Evolutionary conservation across 1,140 invertebrate species (phyloP), one percentile per base, ranked within the genome.

Genomic region (Meteorus sp.): DNA sequence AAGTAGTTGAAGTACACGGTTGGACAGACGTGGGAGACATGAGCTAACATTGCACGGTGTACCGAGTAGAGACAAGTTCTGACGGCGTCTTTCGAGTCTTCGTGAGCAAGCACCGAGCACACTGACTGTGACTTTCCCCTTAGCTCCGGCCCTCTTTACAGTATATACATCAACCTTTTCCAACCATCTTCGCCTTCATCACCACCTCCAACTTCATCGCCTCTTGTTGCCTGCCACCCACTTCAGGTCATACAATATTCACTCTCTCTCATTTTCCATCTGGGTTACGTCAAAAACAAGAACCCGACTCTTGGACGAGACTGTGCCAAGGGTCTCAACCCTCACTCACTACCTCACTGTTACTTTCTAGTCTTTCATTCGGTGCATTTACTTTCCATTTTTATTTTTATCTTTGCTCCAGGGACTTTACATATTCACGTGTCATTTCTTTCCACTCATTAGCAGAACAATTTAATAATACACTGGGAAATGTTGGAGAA

Each of bases 211-310:
- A 39, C 35, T 4, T 13, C 45, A 6, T 27, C 51, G 23, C 31
- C 22, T 9, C 51, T 53, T 31, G 17, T 15, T 47, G 35, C 50
- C 56, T 23, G 47, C 45, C 39, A 53, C 53, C 56, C 50, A 39
- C 58, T 62, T 62, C 56, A 57, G 61, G 63, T 71, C 67, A 71
- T 71, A 70, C 68, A 70, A 71, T 71, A 71, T 71, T 71, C 70
- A 71, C 61, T 64, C 39, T 45, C 63, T 61, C 63, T 59, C 68
- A 61, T 67, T 70, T 60, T 43, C 65, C 65, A 62, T 70, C 63
- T 43, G 60, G 58, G 63, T 51, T 47, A 69, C 67, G 70, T 70
- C 67, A 71, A 71, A 71, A 71, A 69, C 68, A 70, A 69, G 68
- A 69, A 66, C 60, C 59, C n/a, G 60, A 66, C 63, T 61, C 63